Conservation (phyloP, 37 sponge, comb jelly and placozoan genomes). For the Eunapius fragilis region DNA sequence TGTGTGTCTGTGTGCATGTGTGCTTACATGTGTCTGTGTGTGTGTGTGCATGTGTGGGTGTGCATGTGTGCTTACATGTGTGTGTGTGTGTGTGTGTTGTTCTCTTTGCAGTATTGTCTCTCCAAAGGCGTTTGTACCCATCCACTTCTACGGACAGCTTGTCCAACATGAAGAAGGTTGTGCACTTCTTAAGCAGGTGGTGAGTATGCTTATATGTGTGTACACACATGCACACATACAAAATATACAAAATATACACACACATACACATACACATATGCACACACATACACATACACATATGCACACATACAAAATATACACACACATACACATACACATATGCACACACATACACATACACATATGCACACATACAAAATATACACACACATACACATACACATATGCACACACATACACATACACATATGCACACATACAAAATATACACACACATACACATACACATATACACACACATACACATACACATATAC, state of each 20-base stretch:
- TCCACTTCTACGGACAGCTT: slow-evolving; percentile 88
- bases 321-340: no score
- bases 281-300: slow-evolving; percentile 42
- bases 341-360: no score
- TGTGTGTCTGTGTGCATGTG: not conserved
- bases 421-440: no score
- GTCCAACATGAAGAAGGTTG: slow-evolving; percentile 81
- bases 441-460: no score
- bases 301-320: slow-evolving; percentile 19
- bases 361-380: no score
- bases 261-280: slow-evolving; percentile 43
- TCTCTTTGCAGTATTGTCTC: slow-evolving; percentile 1
- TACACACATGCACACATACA: slow-evolving; percentile 46
- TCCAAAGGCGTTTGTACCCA: slow-evolving; percentile 75
- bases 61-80: not conserved
- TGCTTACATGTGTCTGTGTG: not conserved
- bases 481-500: no score
- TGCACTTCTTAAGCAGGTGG: slow-evolving; percentile 57
- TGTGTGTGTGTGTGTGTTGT: slow-evolving; percentile 8
- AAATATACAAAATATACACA: slow-evolving; percentile 6
- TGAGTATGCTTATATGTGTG: not conserved
- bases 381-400: no score
- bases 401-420: no score
- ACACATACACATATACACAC: no score
- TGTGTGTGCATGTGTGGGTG: not conserved